A percentile compares a stretch with the other conserved stretches of the same genome.
phyloP scores from a whole-genome alignment of 1,140 invertebrate genomes.

The Tetragnatha versicolor region DNA sequence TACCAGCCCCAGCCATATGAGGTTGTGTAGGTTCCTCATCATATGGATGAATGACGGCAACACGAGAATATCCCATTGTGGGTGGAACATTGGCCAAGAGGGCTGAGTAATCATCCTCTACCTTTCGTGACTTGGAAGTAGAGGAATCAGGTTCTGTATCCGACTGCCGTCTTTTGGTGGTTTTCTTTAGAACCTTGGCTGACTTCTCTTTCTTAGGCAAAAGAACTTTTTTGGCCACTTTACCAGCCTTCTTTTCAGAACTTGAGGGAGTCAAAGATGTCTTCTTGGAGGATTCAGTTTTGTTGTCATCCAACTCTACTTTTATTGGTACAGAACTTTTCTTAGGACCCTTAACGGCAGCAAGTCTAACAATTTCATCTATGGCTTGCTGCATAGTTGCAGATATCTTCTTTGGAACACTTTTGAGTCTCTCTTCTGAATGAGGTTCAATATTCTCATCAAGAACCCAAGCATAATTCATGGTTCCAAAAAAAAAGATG shows the following conservation, averaged over 20 bases:
- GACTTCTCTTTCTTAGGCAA: not conserved
- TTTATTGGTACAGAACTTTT: not conserved
- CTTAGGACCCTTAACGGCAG: no score
- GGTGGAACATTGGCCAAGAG: not conserved
- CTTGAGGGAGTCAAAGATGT: not conserved
- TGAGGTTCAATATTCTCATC: conserved; percentile 12
- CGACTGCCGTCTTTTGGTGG: not conserved
- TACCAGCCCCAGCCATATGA: not conserved
- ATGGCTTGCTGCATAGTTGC: not conserved
- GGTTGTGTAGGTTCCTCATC: no score
- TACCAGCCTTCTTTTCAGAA: not conserved
- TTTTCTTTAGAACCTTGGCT: not conserved
- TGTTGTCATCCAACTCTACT: not conserved
- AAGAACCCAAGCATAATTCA: conserved; percentile 73
- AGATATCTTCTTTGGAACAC: not conserved
- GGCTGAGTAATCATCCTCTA: not conserved
- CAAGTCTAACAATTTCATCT: no score
- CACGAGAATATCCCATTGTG: not conserved
- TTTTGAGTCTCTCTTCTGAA: conserved; percentile 1
- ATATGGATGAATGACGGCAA: not conserved
- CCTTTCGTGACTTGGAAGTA: not conserved
- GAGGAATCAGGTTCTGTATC: not conserved
- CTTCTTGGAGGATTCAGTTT: not conserved
- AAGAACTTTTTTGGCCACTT: not conserved
- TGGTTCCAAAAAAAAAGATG: conserved; percentile 91